phyloP scores from a whole-genome alignment of 1,140 invertebrate genomes.

The Bemisia tabaci region DNA sequence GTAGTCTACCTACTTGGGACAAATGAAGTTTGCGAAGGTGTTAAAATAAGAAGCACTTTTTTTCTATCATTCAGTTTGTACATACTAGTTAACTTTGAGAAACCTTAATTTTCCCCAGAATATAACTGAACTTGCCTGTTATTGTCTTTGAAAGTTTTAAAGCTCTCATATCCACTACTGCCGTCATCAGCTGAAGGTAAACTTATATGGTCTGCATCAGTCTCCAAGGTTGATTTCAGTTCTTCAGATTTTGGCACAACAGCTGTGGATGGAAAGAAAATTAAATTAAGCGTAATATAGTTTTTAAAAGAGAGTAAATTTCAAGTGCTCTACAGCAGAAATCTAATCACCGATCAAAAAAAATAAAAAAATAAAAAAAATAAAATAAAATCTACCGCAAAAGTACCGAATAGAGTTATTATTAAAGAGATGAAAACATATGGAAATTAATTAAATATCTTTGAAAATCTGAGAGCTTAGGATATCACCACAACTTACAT shows the following conservation, averaged over 20 bases:
- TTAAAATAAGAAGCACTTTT: too few relatives aligned
- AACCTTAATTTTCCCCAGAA: too few relatives aligned
- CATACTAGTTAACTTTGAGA: too few relatives aligned
- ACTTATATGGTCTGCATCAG: conserved; percentile 32
- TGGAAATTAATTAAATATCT: too few relatives aligned
- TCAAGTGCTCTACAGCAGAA: too few relatives aligned
- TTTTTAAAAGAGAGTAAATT: conserved; percentile 1
- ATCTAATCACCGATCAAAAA: not conserved
- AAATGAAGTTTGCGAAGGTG: too few relatives aligned
- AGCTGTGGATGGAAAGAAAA: not conserved
- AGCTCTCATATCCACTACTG: conserved; percentile 72
- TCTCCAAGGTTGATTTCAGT: conserved; percentile 12
- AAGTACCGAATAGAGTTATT: not conserved
- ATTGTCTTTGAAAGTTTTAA: conserved; percentile 42
- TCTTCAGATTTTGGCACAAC: conserved; percentile 5
- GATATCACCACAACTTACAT: too few relatives aligned
- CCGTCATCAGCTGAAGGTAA: conserved; percentile 60
- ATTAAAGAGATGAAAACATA: too few relatives aligned
- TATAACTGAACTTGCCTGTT: conserved; percentile 11
- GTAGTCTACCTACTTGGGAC: too few relatives aligned
- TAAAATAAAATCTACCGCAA: not conserved
- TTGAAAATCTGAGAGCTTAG: too few relatives aligned
- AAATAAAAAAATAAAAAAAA: too few relatives aligned
- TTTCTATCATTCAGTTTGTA: too few relatives aligned
- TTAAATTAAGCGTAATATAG: not conserved